A percentile compares a stretch with the other conserved stretches of the same genome.
Evolutionary conservation across 2,797 vertebrate genomes (phyloP).

Genomic region (Champsocephalus esox): DNA sequence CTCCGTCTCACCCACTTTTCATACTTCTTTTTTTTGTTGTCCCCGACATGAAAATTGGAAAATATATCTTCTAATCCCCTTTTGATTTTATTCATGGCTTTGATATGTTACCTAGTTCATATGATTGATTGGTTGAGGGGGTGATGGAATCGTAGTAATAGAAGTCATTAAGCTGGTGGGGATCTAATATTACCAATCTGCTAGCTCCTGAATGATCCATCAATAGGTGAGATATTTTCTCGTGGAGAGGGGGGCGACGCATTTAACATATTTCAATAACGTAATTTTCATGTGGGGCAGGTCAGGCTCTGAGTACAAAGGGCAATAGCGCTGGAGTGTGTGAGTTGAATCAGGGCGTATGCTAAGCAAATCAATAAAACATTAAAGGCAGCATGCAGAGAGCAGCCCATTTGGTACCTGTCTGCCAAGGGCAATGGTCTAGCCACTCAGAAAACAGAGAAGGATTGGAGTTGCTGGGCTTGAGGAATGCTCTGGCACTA

Average conservation of each 20-base stretch:
- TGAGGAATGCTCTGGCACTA: slow-evolving; percentile 88
- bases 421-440: slow-evolving; percentile 84
- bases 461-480: slow-evolving; percentile 89
- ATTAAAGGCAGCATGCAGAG: slow-evolving; percentile 84
- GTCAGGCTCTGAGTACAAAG: slow-evolving; percentile 82
- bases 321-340: slow-evolving; percentile 81
- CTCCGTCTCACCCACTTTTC: slow-evolving; percentile 39
- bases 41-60: slow-evolving; percentile 65
- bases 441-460: slow-evolving; percentile 83
- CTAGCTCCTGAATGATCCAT: slow-evolving; percentile 75
- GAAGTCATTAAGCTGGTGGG: slow-evolving; percentile 79
- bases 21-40: slow-evolving; percentile 34
- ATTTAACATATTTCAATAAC: slow-evolving; percentile 86
- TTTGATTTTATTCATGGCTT: slow-evolving; percentile 78
- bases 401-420: slow-evolving; percentile 85
- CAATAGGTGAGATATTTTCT: slow-evolving; percentile 82
- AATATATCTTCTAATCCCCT: slow-evolving; percentile 71
- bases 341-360: slow-evolving; percentile 82
- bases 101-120: slow-evolving; percentile 79
- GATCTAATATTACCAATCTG: slow-evolving; percentile 81
- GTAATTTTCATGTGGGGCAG: slow-evolving; percentile 84
- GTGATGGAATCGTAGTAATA: slow-evolving; percentile 76
- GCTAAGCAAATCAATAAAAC: slow-evolving; percentile 87
- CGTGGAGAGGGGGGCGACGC: slow-evolving; percentile 58
- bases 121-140: slow-evolving; percentile 78